A percentile compares a stretch with the other conserved stretches of the same genome.
Evolutionary conservation across 1,140 invertebrate species (phyloP).

Genomic region (Maniola jurtina): DNA sequence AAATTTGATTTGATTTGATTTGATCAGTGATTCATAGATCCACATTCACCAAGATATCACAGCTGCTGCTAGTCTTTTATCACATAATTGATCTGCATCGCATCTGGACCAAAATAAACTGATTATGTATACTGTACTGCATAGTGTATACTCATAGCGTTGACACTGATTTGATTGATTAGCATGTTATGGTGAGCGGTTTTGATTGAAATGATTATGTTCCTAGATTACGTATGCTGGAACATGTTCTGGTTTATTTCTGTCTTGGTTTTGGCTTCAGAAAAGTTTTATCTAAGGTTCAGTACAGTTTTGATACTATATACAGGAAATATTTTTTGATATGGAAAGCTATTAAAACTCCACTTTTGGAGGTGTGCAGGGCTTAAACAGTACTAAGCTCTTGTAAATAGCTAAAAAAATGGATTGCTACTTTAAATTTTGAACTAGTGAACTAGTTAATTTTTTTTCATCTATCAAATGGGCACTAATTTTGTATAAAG

Average conservation of each 20-base stretch:
- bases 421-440: too few relatives aligned
- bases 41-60: neutral
- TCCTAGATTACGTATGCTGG: neutral
- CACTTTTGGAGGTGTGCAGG: too few relatives aligned
- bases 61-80: constrained; percentile 12
- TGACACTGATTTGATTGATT: constrained; percentile 35
- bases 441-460: too few relatives aligned
- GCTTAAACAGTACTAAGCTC: too few relatives aligned
- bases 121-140: neutral
- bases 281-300: neutral
- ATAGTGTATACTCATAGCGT: constrained; percentile 9
- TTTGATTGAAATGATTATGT: constrained; percentile 6
- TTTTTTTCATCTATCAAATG: too few relatives aligned
- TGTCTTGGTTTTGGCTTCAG: neutral
- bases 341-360: too few relatives aligned
- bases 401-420: too few relatives aligned
- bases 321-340: too few relatives aligned
- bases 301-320: too few relatives aligned
- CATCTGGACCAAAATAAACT: constrained; percentile 25
- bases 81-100: constrained; percentile 26
- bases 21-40: neutral
- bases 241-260: neutral
- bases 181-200: constrained; percentile 18
- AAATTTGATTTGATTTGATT: too few relatives aligned
- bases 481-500: too few relatives aligned